Evolutionary conservation across 2,888 invertebrate genomes (phyloP), one percentile per base, ranked within the genome.

Genomic region (Lycophotia porphyrea): DNA sequence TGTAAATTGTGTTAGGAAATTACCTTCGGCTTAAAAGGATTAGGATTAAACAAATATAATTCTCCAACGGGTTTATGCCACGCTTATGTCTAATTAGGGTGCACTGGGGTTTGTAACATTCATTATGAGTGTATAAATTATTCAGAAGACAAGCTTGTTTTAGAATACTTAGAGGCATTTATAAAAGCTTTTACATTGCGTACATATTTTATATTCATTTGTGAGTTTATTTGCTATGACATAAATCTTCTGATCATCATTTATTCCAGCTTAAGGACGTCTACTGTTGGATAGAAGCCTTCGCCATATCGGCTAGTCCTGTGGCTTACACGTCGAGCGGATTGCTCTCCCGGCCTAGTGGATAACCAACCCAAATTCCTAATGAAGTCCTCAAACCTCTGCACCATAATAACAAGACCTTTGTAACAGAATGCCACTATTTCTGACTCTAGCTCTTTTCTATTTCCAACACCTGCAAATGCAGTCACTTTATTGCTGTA

Each of bases 11-110:
- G 74, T 83, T 72, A 82, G 67, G 68, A 69, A 69, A 74, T 86
- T 80, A 74, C 69, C 39, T 55, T 74, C 21, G 27, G 42, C 47
- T 61, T 83, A 76, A 86, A 78, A 71, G 78, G 65, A 84, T 86
- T 84, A 78, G 31, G 42, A 64, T 71, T 47, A 75, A 72, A 74
- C 52, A 69, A 78, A 76, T 72, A 70, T 76, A 47, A 77, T 69
- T 36, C 76, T 76, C 64, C 18, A 52, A 52, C 44, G 63, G 82
- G 55, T 78, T 85, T 74, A 71, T 73, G 84, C 58, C 84, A 72
- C 55, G 84, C 71, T 75, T 77, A 70, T 69, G 86, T 75, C 66
- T 84, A 84, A 86, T 84, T 76, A 81, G 73, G 70, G 63, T 81
- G 76, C 74, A 74, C 47, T 36, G 44, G 60, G 67, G 61, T 65